Base-by-base conservation (phyloP, 2,113 vertebrate genomes). In the Chionomys nivalis region DNA sequence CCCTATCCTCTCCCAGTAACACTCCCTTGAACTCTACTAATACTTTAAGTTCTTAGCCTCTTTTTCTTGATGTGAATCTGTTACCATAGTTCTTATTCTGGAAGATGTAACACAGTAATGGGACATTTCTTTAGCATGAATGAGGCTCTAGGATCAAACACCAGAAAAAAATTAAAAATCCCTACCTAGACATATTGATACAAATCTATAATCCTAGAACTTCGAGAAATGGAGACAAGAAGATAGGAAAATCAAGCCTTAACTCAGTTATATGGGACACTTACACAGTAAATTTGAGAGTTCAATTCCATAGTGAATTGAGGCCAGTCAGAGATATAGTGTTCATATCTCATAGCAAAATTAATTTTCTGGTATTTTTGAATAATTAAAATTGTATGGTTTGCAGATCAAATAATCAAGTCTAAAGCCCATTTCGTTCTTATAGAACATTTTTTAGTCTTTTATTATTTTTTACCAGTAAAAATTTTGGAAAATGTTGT, bases 361-460 rank as follows among this genome's bases (percentile, higher is more conserved):
- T 13, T 17, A 52, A 78, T 4, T 31, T 16, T 33, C 47, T 77
- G 28, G 0, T 47, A 31, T 31, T 33, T 16, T 33, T 33, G 47
- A 33, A 78, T 78, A 52, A 49, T 47, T 78, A 49, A 49, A 52
- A 78, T 19, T 49, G 81, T 31, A 5, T 19, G 52, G 3, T 77
- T 0, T 52, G 55, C 16, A 58, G 0, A 24, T 33, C 17, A 24
- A 12, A 1, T 28, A 26, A 8, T 58, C 70, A 6, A 17, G 1
- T 9, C 5, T 44, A 81, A 42, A n/a, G 9, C 0, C 3, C 13
- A 52, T 36, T 87, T 96, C 33, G 14, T 83, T 88, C n/a, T 79
- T 78, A 1, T 19, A 44, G 31, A 65, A 5, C n/a, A 72, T 55
- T 42, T 11, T 11, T 86, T 82, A 2, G 26, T 11, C 14, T 72